Evolutionary conservation across 2,797 vertebrate species (phyloP), one percentile per base, ranked within the genome.

Genomic region (Pseudocheirus occidentalis): DNA sequence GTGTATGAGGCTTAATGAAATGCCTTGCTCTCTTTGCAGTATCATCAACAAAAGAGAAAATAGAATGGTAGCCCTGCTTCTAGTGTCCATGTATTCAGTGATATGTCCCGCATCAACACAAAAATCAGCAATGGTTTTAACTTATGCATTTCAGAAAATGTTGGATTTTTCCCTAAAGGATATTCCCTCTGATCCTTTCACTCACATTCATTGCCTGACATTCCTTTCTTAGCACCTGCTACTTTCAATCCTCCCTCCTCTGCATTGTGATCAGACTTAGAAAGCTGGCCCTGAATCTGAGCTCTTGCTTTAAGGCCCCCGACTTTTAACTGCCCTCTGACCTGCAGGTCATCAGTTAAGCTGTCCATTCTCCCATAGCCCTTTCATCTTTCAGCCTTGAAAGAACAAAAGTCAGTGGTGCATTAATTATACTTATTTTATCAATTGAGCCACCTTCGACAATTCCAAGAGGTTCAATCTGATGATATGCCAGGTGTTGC

Each of bases 311-410:
- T 98, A 97, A 97, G 96, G 96, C 96, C 98, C 98, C 98, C 99
- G 98, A 99, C 98, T 99, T 95, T 96, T 91, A 97, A 96, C 46
- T 98, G 98, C 99, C 99, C 99, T 98, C 94, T 98, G 99, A 97
- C 98, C 98, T 90, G 55, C 4, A 94, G 99, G 99, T 99, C 99
- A 99, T 97, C 99, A 99, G 99, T 99, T 99, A 99, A 99, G 99
- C 99, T 98, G 57, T 97, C 97, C 98, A 98, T 99, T 99, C 98
- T 98, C 93, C 97, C 89, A 73, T 73, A 24, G 13, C 55, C 87
- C 96, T 98, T 98, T 98, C 96, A 97, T 98, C 96, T 95, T 55
- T n/a, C 96, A 97, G 96, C 97, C 97, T 98, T 97, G 97, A 97
- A 97, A 98, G 93, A 96, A 98, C 98, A 98, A 98, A 98, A 99